phyloP scores from a whole-genome alignment of 2,888 invertebrate species.

The Noctua fimbriata region DNA sequence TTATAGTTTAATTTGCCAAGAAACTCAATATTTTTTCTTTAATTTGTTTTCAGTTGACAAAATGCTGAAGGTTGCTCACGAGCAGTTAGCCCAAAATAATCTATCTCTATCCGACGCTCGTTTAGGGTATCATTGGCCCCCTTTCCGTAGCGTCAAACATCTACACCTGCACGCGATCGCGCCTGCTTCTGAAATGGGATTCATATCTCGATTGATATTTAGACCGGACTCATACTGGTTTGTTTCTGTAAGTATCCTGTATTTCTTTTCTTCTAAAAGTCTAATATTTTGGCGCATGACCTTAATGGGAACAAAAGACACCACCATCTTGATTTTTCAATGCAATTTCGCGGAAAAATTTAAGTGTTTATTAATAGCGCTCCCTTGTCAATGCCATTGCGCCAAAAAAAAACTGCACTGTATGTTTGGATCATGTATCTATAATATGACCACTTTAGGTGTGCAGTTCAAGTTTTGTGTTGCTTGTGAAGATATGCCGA shows the following conservation, averaged over 20 bases:
- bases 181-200: constrained; percentile 94
- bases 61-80: constrained; percentile 90
- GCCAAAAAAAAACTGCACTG: too few relatives aligned
- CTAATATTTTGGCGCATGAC: neutral
- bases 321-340: neutral
- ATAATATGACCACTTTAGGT: too few relatives aligned
- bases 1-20: neutral
- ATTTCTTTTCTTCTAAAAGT: neutral
- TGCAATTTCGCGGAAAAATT: neutral
- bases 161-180: constrained; percentile 96
- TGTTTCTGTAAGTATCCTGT: constrained; percentile 92
- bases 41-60: constrained; percentile 90
- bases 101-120: constrained; percentile 82
- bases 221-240: constrained; percentile 95
- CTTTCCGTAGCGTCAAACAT: constrained; percentile 95
- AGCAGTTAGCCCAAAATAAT: constrained; percentile 87
- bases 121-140: constrained; percentile 97
- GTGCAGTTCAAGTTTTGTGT: too few relatives aligned
- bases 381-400: too few relatives aligned
- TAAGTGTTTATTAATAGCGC: neutral
- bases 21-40: neutral
- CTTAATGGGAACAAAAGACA: neutral
- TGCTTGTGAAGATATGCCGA: too few relatives aligned
- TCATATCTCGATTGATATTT: constrained; percentile 92
- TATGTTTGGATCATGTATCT: too few relatives aligned